A percentile compares a stretch with the other conserved stretches of the same genome.
These are phyloP conservation scores for Aleiodes alternator DNA, from an alignment of 2,888 invertebrate species.

Conservation along the genomic window DNA sequence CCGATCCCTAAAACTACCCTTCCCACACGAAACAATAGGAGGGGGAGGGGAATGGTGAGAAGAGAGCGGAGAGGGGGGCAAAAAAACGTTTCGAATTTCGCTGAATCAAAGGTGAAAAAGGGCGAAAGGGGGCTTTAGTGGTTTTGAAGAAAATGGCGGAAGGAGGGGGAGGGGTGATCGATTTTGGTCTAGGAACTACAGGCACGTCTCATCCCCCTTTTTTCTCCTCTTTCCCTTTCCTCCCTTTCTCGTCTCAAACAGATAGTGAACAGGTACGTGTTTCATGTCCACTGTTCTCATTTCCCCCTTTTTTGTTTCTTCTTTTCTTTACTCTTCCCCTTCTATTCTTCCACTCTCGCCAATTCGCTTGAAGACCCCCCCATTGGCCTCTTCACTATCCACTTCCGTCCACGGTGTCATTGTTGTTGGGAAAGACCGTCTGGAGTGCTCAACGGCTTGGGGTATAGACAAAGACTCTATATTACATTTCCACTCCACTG, in stretches of 20 bases:
- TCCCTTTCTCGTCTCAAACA: too few species aligned
- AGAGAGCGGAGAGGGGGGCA: slow-evolving; percentile 55
- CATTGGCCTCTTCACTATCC: slow-evolving; percentile 39
- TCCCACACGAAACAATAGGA: slow-evolving; percentile 72
- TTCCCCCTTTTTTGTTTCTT: slow-evolving; percentile 21
- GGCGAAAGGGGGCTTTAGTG: slow-evolving; percentile 14
- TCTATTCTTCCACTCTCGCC: slow-evolving; percentile 34
- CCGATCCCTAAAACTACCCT: slow-evolving; percentile 49
- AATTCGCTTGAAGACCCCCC: slow-evolving; percentile 26
- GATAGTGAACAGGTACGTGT: slow-evolving; percentile 20
- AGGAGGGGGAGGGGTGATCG: slow-evolving; percentile 36
- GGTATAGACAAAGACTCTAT: slow-evolving; percentile 68
- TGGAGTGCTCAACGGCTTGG: slow-evolving; percentile 62
- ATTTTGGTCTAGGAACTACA: slow-evolving; percentile 65
- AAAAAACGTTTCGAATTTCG: slow-evolving; percentile 75
- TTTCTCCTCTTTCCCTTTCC: too few species aligned
- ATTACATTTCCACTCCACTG: slow-evolving; percentile 73
- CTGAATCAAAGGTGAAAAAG: slow-evolving; percentile 73
- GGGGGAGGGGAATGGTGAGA: background rate
- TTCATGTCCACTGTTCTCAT: slow-evolving; percentile 23
- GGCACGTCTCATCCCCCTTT: too few species aligned
- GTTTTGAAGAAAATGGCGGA: slow-evolving; percentile 33
- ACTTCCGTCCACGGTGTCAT: slow-evolving; percentile 71
- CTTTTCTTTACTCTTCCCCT: slow-evolving; percentile 29
- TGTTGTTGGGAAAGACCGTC: slow-evolving; percentile 64